phyloP scores from a whole-genome alignment of 2,888 invertebrate species.

The Lordiphosa andalusiaca region DNA sequence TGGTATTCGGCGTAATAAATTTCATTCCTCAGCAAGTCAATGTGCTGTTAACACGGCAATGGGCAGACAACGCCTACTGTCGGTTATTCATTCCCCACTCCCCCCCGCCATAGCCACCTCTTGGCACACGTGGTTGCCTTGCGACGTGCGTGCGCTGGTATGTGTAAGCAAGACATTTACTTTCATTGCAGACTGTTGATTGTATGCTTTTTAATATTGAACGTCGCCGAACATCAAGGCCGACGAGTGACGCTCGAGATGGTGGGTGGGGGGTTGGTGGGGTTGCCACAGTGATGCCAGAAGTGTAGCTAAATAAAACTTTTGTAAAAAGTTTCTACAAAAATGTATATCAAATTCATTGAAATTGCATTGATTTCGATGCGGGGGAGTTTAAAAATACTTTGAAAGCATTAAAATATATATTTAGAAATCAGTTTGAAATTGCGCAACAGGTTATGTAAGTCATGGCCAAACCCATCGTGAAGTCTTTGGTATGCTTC shows the following conservation, averaged over 20 bases:
- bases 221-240: constrained; percentile 27
- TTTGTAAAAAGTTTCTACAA: no score
- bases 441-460: no score
- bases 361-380: no score
- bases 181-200: constrained; percentile 71
- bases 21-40: constrained; percentile 61
- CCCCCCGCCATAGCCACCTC: no score
- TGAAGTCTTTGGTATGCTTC: no score
- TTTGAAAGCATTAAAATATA: not conserved
- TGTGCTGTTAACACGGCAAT: constrained; percentile 52
- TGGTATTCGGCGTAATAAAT: constrained; percentile 53
- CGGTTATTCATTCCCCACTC: constrained; percentile 14
- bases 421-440: no score
- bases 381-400: no score
- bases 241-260: constrained; percentile 3
- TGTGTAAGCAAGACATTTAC: constrained; percentile 67
- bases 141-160: constrained; percentile 7
- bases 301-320: no score
- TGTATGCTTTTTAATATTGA: constrained; percentile 57
- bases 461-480: no score
- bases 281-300: not conserved
- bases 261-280: constrained; percentile 1
- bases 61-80: constrained; percentile 24
- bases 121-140: constrained; percentile 16
- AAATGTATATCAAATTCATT: no score